phyloP scores from a whole-genome alignment of 2,888 invertebrate species.

The Andrena camellia region DNA sequence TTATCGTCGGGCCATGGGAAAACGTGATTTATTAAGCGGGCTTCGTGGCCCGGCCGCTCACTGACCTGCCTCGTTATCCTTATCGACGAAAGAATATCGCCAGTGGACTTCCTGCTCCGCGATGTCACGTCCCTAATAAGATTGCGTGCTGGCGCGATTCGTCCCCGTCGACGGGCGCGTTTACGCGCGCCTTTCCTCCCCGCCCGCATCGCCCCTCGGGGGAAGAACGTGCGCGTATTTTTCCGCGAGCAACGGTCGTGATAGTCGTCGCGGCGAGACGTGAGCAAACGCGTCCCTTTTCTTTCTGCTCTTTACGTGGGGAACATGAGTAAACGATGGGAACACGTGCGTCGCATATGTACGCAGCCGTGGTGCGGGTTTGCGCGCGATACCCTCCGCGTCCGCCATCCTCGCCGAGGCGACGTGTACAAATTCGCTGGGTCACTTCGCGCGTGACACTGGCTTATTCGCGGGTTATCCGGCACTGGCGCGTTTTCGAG shows the following conservation, averaged over 20 bases:
- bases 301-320: constrained; percentile 41
- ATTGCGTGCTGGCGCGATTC: constrained; percentile 57
- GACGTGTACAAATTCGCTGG: not conserved
- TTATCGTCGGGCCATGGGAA: constrained; percentile 74
- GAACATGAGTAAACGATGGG: constrained; percentile 60
- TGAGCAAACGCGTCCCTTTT: constrained; percentile 17
- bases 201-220: not conserved
- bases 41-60: constrained; percentile 75
- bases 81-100: constrained; percentile 78
- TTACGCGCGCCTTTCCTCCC: constrained; percentile 49
- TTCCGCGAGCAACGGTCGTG: not conserved
- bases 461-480: not conserved
- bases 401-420: not conserved
- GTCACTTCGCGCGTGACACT: constrained; percentile 10
- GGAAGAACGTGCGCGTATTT: constrained; percentile 29
- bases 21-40: constrained; percentile 81
- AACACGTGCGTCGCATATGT: constrained; percentile 65
- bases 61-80: constrained; percentile 76
- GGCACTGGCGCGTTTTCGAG: not conserved
- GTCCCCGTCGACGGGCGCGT: constrained; percentile 32
- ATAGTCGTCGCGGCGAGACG: constrained; percentile 12
- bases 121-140: constrained; percentile 63
- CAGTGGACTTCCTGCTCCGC: constrained; percentile 67
- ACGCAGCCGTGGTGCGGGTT: not conserved
- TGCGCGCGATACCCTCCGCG: constrained; percentile 5